These are phyloP conservation scores for Malthinus seriepunctatus DNA, from an alignment of 2,888 invertebrate species.

Conservation along the genomic window DNA sequence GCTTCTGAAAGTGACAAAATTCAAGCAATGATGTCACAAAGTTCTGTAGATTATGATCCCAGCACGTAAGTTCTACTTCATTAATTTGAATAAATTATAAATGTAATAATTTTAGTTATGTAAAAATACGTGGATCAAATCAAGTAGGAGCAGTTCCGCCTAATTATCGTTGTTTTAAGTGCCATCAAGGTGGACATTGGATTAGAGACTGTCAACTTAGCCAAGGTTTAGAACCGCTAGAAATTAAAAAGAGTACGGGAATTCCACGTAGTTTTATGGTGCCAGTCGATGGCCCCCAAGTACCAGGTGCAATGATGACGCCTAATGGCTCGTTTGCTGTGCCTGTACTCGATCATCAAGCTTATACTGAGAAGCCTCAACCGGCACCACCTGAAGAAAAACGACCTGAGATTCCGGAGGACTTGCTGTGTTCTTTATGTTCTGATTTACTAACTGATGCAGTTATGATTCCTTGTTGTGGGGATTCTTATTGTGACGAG, in stretches of 20 bases:
- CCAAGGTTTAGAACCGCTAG: conserved; percentile 66
- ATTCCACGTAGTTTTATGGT: conserved; percentile 97
- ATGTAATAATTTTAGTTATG: conserved; percentile 66
- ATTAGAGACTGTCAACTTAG: conserved; percentile 91
- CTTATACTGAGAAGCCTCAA: conserved; percentile 66
- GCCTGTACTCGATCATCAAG: conserved; percentile 85
- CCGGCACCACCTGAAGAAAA: conserved; percentile 62
- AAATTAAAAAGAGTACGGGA: conserved; percentile 93
- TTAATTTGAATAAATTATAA: neutral
- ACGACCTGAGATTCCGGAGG: conserved; percentile 83
- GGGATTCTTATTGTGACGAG: conserved; percentile 97
- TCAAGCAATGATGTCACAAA: conserved; percentile 95
- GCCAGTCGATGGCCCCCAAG: conserved; percentile 84
- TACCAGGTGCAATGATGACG: conserved; percentile 91
- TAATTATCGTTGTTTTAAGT: conserved; percentile 93
- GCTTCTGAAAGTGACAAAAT: conserved; percentile 98
- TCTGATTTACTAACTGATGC: conserved; percentile 92
- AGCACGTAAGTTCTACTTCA: conserved; percentile 76
- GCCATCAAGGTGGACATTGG: conserved; percentile 96
- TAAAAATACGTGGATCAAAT: conserved; percentile 84
- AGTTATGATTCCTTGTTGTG: conserved; percentile 97
- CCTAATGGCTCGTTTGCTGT: conserved; percentile 87
- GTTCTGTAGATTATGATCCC: conserved; percentile 95
- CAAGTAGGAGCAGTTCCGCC: conserved; percentile 88
- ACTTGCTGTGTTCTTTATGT: conserved; percentile 90